A percentile compares a stretch with the other conserved stretches of the same genome.
phyloP scores from a whole-genome alignment of 2,888 invertebrate species.

The Litoditis marina region DNA sequence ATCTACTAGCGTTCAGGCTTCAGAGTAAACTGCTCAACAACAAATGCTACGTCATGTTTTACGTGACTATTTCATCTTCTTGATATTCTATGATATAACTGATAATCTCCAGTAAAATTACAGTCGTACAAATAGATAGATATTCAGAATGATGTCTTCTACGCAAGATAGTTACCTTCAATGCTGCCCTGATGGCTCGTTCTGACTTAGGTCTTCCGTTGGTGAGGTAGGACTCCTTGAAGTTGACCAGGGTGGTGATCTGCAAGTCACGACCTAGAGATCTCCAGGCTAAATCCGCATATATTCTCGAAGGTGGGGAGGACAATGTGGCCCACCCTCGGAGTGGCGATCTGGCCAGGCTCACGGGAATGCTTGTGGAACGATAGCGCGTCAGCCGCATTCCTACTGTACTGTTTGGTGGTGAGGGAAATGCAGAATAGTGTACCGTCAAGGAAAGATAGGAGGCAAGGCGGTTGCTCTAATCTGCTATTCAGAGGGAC shows the following conservation, averaged over 20 bases:
- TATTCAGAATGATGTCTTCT: too few relatives aligned
- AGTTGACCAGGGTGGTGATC: slow-evolving; percentile 88
- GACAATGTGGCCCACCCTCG: background rate
- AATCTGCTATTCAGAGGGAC: too few relatives aligned
- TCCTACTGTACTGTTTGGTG: background rate
- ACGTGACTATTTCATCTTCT: too few relatives aligned
- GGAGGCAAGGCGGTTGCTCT: too few relatives aligned
- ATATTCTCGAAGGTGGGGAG: too few relatives aligned
- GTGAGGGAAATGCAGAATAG: background rate
- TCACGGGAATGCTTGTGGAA: background rate
- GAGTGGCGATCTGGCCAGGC: background rate
- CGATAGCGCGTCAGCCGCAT: background rate
- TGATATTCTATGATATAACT: too few relatives aligned
- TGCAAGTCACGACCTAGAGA: slow-evolving; percentile 61
- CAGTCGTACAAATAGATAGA: too few relatives aligned
- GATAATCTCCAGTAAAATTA: too few relatives aligned
- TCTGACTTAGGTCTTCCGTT: slow-evolving; percentile 69
- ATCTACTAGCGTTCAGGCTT: too few relatives aligned
- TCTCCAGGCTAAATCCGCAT: background rate
- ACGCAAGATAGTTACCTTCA: too few relatives aligned
- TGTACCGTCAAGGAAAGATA: background rate
- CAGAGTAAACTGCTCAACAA: too few relatives aligned
- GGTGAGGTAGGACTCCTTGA: slow-evolving; percentile 70
- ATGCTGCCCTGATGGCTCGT: slow-evolving; percentile 73
- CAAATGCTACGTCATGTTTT: too few relatives aligned